Percentiles rank a stretch among this genome's conserved stretches.
Evolutionary conservation across 1,140 invertebrate species (phyloP).

Genomic region (Nasonia vitripennis): DNA sequence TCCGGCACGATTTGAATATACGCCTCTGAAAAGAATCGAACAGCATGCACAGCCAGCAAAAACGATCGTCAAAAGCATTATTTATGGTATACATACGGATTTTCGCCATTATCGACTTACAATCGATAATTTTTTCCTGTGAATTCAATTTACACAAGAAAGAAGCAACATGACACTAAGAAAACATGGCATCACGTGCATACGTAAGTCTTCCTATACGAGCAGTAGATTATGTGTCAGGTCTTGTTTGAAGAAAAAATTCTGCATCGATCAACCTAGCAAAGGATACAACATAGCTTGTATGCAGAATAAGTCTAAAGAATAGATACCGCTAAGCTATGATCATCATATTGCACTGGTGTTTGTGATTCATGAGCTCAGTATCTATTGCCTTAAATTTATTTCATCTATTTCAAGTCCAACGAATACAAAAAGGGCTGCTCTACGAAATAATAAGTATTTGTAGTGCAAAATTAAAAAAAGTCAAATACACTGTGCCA

Average conservation of each 20-base stretch:
- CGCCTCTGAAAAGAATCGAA: not conserved
- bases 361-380: not conserved
- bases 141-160: slow-evolving; percentile 39
- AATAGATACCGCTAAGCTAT: not conserved
- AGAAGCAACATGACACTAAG: slow-evolving; percentile 42
- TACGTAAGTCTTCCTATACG: slow-evolving; percentile 34
- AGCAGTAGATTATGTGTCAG: slow-evolving; percentile 8
- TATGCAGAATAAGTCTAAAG: slow-evolving; percentile 25
- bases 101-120: slow-evolving; percentile 27
- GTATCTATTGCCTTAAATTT: slow-evolving; percentile 26
- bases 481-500: slow-evolving; percentile 51
- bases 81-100: slow-evolving; percentile 45
- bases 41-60: slow-evolving; percentile 36
- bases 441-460: slow-evolving; percentile 8
- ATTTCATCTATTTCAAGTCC: not conserved
- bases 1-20: not conserved
- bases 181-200: slow-evolving; percentile 32
- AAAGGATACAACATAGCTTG: slow-evolving; percentile 14
- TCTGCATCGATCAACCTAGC: slow-evolving; percentile 19
- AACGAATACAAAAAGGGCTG: not conserved
- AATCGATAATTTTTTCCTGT: slow-evolving; percentile 32
- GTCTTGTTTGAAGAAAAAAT: slow-evolving; percentile 29
- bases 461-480: slow-evolving; percentile 29
- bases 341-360: not conserved
- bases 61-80: slow-evolving; percentile 23